These are phyloP conservation scores for Amblyjoppa proteus DNA, from an alignment of 2,888 invertebrate genomes.

Conservation along the genomic window DNA sequence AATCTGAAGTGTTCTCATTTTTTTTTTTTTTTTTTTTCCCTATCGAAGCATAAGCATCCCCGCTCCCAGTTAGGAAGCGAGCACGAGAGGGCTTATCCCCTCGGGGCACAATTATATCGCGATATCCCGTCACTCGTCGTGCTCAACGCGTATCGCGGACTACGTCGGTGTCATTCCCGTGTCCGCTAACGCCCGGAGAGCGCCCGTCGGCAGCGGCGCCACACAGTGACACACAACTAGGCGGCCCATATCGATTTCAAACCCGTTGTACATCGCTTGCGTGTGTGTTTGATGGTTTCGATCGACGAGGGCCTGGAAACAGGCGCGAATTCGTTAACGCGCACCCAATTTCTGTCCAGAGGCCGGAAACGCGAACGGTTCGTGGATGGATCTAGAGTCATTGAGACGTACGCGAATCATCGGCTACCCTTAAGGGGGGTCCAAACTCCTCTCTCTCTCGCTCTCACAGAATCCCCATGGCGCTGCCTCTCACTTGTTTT, in stretches of 20 bases:
- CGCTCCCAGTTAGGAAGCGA: background rate
- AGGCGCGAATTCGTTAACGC: background rate
- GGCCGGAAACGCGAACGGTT: background rate
- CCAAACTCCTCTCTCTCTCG: too few relatives aligned
- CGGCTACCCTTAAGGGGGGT: too few relatives aligned
- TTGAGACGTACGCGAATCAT: background rate
- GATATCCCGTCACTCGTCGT: conserved; percentile 7
- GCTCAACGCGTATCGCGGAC: conserved; percentile 2
- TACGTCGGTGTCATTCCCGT: conserved; percentile 7
- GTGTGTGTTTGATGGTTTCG: background rate
- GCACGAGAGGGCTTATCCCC: background rate
- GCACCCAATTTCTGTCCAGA: background rate
- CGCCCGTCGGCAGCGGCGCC: background rate
- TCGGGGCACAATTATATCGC: conserved; percentile 36
- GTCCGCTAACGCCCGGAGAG: background rate
- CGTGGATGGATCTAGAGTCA: background rate
- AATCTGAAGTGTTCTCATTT: background rate
- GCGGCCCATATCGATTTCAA: conserved; percentile 34
- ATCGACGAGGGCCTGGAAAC: background rate
- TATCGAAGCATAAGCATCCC: background rate
- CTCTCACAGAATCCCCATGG: too few relatives aligned
- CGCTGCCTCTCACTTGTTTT: too few relatives aligned
- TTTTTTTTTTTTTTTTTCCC: background rate
- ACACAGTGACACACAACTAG: background rate
- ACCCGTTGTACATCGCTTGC: conserved; percentile 17